Evolutionary conservation across 2,797 vertebrate species (phyloP).

Genomic region (Thunnus albacares): DNA sequence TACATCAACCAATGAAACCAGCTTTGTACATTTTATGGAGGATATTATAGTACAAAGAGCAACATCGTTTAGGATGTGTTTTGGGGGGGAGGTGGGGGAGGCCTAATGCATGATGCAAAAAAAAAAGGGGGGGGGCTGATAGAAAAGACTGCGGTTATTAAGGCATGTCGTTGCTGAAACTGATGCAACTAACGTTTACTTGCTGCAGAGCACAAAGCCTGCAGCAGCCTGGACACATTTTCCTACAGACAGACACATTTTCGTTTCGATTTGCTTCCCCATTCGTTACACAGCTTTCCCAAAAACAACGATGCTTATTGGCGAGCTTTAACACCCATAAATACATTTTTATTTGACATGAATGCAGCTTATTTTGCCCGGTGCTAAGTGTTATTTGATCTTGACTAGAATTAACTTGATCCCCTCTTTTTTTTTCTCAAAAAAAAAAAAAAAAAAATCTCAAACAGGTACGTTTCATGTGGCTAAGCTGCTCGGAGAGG

Average conservation of each 20-base stretch:
- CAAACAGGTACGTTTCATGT: background rate
- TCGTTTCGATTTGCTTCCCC: slow-evolving; percentile 45
- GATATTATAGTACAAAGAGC: slow-evolving; percentile 33
- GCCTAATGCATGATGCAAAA: slow-evolving; percentile 69
- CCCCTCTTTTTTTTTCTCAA: background rate
- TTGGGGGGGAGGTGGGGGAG: slow-evolving; percentile 34
- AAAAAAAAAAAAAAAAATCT: too few relatives aligned
- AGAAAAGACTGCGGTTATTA: slow-evolving; percentile 49
- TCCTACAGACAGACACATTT: slow-evolving; percentile 37
- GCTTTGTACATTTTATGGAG: slow-evolving; percentile 44
- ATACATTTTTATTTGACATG: slow-evolving; percentile 12
- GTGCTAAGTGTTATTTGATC: slow-evolving; percentile 26
- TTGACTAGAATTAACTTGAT: background rate
- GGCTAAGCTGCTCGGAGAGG: slow-evolving; percentile 33
- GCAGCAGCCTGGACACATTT: slow-evolving; percentile 51
- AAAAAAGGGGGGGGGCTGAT: slow-evolving; percentile 42
- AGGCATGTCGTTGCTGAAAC: slow-evolving; percentile 56
- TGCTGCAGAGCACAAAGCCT: slow-evolving; percentile 57
- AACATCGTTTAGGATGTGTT: slow-evolving; percentile 32
- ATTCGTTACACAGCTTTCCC: slow-evolving; percentile 43
- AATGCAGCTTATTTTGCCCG: slow-evolving; percentile 1
- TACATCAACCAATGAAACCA: slow-evolving; percentile 1
- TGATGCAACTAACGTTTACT: slow-evolving; percentile 65
- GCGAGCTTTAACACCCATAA: slow-evolving; percentile 17
- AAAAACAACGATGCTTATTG: slow-evolving; percentile 12